Evolutionary conservation across 2,888 invertebrate species (phyloP), one percentile per base, ranked within the genome.

Genomic region (Drosophila kuntzei): DNA sequence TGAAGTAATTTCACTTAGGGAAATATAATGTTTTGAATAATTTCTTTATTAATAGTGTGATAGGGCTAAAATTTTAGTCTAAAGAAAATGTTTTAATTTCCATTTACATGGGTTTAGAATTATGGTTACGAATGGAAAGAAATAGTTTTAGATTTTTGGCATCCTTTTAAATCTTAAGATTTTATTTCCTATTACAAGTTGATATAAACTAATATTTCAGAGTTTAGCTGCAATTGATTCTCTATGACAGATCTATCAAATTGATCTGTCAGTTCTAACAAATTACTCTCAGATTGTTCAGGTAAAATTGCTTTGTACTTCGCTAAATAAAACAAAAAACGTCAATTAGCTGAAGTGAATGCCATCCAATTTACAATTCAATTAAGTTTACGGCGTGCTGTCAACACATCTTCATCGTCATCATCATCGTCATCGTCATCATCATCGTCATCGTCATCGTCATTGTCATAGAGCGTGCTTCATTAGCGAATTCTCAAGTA

Each of bases 341-440:
- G 71, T 67, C 82, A 82, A 82, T 82, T 84, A 84, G 76, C 76
- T 53, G 50, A 69, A 53, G 62, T 62, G 72, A 75, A 64, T 79
- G 49, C 60, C 78, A 64, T 63, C 66, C 80, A 84, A 80, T 80
- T 80, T 78, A 81, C 78, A 81, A 78, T 82, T 81, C 81, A 84
- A 84, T 82, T 82, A 84, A 80, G 65, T 82, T 84, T 78, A 82
- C 76, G 70, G 63, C 70, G 58, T 62, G 76, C 84, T 81, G 80
- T 80, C 82, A 73, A 73, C 80, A 84, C 70, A 55, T 49, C 68
- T 51, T 63, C 63, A 57, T 14, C 34, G 7, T 18, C 27, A 34
- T 7, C 41, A 51, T 36, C 25, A 43, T 14, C 14, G n/a, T 27
- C 53, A n/a, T 29, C 37, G 29, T 41, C 54, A 34, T 7, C 41